These are phyloP conservation scores for Aramus guarauna DNA, from an alignment of 2,113 vertebrate species.

Conservation along the genomic window DNA sequence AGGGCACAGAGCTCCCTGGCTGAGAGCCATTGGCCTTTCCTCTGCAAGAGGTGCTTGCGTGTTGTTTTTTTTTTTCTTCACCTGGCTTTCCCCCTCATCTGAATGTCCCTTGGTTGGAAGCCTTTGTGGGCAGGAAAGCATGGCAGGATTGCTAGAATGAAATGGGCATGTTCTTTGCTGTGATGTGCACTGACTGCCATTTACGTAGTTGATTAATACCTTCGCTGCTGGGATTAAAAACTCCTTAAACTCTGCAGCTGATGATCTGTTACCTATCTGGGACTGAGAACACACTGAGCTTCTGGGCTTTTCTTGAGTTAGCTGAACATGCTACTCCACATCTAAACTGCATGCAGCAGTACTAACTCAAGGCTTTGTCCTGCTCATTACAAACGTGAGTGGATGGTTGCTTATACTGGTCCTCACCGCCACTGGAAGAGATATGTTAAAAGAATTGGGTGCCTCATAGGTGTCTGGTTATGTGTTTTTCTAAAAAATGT, in stretches of 20 bases:
- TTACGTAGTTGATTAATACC: background rate
- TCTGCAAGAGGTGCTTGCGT: background rate
- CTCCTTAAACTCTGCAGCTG: background rate
- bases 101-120: background rate
- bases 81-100: background rate
- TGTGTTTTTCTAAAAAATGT: background rate
- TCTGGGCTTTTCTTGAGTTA: background rate
- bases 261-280: fast-evolving
- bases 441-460: background rate
- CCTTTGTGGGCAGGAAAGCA: background rate
- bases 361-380: fast-evolving
- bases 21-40: too few species aligned
- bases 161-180: background rate
- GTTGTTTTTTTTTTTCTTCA: background rate
- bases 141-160: background rate
- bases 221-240: background rate
- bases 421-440: background rate
- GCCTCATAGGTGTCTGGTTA: too few species aligned
- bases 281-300: background rate
- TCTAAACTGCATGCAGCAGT: too few species aligned
- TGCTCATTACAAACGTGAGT: fast-evolving
- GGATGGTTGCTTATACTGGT: background rate
- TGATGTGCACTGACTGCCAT: background rate
- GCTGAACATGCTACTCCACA: background rate
- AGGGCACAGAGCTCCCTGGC: background rate